phyloP scores from a whole-genome alignment of 2,888 invertebrate genomes.

The Tridacna crocea region DNA sequence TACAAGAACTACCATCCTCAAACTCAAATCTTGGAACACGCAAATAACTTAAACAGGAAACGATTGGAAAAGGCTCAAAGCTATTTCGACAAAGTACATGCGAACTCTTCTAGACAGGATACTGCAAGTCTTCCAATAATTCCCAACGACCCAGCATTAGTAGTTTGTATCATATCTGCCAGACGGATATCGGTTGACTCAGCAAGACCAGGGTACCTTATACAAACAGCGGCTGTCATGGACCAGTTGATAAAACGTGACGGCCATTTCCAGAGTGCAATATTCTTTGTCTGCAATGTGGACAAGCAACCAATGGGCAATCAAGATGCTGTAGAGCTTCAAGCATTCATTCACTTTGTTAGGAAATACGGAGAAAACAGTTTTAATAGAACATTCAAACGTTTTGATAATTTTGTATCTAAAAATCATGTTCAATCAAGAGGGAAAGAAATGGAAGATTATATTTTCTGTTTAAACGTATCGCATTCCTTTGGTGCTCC shows the following conservation, averaged over 20 bases:
- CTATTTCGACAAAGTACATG: slow-evolving; percentile 25
- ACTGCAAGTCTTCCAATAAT: neutral
- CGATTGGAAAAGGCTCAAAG: slow-evolving; percentile 31
- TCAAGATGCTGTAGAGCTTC: slow-evolving; percentile 67
- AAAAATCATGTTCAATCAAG: slow-evolving; percentile 19
- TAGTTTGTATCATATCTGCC: slow-evolving; percentile 43
- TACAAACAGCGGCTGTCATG: slow-evolving; percentile 55
- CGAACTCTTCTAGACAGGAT: neutral
- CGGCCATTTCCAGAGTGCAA: slow-evolving; percentile 54
- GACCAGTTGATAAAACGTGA: slow-evolving; percentile 58
- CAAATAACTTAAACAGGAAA: slow-evolving; percentile 33
- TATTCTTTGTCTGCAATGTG: slow-evolving; percentile 79
- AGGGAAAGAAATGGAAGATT: slow-evolving; percentile 80
- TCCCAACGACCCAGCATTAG: slow-evolving; percentile 14
- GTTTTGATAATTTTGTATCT: slow-evolving; percentile 23
- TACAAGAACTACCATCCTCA: slow-evolving; percentile 32
- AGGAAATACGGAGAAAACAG: slow-evolving; percentile 62
- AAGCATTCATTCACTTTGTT: slow-evolving; percentile 64
- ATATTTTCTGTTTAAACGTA: slow-evolving; percentile 78
- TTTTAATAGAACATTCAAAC: slow-evolving; percentile 28
- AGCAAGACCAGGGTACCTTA: slow-evolving; percentile 35
- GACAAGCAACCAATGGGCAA: slow-evolving; percentile 71
- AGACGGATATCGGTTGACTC: slow-evolving; percentile 7
- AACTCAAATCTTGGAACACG: slow-evolving; percentile 23
- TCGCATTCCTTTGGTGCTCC: slow-evolving; percentile 66